Base-by-base conservation (phyloP, 2,888 invertebrate species). In the Crematogaster levior region DNA sequence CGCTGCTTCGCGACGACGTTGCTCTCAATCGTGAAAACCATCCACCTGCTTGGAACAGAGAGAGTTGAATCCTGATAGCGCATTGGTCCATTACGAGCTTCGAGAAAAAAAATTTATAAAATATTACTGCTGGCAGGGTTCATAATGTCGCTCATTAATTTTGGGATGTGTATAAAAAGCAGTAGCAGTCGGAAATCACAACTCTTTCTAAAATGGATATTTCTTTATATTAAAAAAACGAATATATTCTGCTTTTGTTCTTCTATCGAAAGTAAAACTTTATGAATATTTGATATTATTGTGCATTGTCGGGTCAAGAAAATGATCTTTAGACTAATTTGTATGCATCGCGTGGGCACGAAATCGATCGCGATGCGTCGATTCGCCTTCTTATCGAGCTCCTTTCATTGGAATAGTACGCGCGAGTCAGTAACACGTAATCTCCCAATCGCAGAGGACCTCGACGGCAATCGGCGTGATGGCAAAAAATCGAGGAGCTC, bases 401-500 rank as follows among this genome's bases (percentile, higher is more conserved):
- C 77, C 80, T 88, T 80, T 84, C 83, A 81, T 83, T 85, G 81
- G 84, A 83, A 88, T 86, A 88, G 84, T 84, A 79, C 84, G 60
- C 86, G 65, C 83, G 75, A 66, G 82, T 65, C 61, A 24, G 84
- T 34, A 34, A 74, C 84, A 73, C 77, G 74, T 85, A 65, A 84
- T 82, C 82, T 81, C 34, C 48, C 60, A 82, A 84, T 63, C 84
- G 81, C 61, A 30, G 77, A 37, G 77, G 81, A 85, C 34, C 37
- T 46, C 58, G 43, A 68, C 34, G 61, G 37, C 79, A 85, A 86
- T 85, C 85, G 83, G 63, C 10, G n/a, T 65, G n/a, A 75, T 10
- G 53, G 88, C 86, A 86, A 85, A 84, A 91, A 88, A 88, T 86
- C 88, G 73, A 89, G 61, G 75, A 81, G 68, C 77, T 58, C 77